Evolutionary conservation across 2,797 vertebrate genomes (phyloP), one percentile per base, ranked within the genome.

Genomic region (Rhynchonycteris naso): DNA sequence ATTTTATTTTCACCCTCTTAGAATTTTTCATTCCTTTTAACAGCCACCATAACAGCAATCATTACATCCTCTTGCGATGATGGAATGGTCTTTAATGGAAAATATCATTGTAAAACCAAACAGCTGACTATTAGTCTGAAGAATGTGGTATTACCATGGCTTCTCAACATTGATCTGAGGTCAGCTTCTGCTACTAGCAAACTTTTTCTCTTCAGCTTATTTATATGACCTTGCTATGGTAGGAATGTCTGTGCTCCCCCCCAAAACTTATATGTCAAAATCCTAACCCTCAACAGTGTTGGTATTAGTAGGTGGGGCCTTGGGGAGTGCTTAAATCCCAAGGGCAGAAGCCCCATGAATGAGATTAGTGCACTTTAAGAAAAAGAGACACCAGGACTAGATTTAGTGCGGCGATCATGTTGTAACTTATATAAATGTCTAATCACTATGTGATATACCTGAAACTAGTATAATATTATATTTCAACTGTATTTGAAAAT

Each of bases 21-120:
- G 30, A 58, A 86, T 86, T 79, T 63, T 86, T 74, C 54, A 69
- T 52, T 79, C 16, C 74, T 80, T 80, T 71, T 63, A 94, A 47
- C 22, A 63, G 28, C 63, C 68, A 47, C 22, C 43, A 14, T 66
- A 74, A 65, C 11, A 28, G 35, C 47, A 75, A 24, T 4, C 30
- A 72, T 52, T n/a, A 50, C 11, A 91, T 26, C 50, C 43, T 90
- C 52, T 58, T 74, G 6, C 56, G 47, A 72, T 30, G 12, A 74
- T 15, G 43, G 52, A 80, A 21, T 15, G 4, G 18, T 66, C 16
- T 81, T 91, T 8, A 65, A 50, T 5, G 9, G 50, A 94, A 74
- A 91, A 66, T 16, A 71, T 79, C 56, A 65, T 4, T 28, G 14
- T 68, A 10, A 47, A 79, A 72, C 59, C 30, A 80, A 38, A 65